Evolutionary conservation across 2,888 invertebrate species (phyloP), one percentile per base, ranked within the genome.

Genomic region (Altica lythri): DNA sequence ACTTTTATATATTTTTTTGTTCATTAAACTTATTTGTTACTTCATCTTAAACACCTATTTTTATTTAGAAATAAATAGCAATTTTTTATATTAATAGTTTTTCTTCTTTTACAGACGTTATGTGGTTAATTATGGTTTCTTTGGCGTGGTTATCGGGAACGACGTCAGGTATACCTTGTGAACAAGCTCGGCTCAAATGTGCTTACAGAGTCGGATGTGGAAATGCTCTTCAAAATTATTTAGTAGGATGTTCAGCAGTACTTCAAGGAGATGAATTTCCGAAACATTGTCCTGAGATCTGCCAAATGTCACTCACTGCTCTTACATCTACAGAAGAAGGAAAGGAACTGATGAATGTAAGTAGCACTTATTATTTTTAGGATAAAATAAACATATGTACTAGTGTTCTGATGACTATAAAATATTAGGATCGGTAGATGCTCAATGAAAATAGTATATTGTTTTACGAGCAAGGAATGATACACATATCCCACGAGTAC

Each of bases 251-350:
- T 71, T 84, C 85, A 5, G 82, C 82, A 3, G 85, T 87, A 22
- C 79, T 90, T 25, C 81, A 85, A 37, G 82, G 84, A 18, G 76
- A 65, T 50, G 68, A 50, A 60, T 70, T 53, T 64, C 71, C 72
- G 58, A 76, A 60, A 60, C 73, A 74, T 46, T 92, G 92, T 70
- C 86, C 89, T 0, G 84, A 86, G 67, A 79, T 81, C 44, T 92
- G 92, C 73, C 85, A 86, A 65, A 83, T 88, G 69, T 88, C 91
- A 0, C 80, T 92, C 29, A 88, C 91, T 34, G 89, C 90, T 0
- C 80, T 92, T 34, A 88, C 86, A 0, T 87, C 89, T 17, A 89
- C 90, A 0, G 87, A 86, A 45, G 89, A 90, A 71, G 90, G 91
- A 45, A 84, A 88, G 68, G 84, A 85, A 58, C 81, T 92, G 10